phyloP scores from a whole-genome alignment of 2,113 vertebrate species.

The Paratilapia polleni region DNA sequence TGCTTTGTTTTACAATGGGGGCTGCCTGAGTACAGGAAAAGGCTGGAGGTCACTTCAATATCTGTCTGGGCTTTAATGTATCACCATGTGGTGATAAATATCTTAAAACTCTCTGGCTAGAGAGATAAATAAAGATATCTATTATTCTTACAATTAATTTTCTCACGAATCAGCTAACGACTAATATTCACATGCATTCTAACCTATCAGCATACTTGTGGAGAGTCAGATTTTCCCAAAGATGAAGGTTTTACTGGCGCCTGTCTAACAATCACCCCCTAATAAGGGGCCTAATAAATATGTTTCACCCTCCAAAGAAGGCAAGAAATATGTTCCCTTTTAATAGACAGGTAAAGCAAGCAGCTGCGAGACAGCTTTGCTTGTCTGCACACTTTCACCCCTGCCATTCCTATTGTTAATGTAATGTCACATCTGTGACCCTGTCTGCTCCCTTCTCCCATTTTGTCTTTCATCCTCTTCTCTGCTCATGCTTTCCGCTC shows the following conservation, averaged over 20 bases:
- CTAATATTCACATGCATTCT: background rate
- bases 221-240: conserved; percentile 11
- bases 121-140: background rate
- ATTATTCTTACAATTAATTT: background rate
- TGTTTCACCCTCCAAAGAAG: conserved; percentile 66
- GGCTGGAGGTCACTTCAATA: conserved; percentile 71
- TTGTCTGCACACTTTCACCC: conserved; percentile 77
- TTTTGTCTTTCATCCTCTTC: conserved; percentile 72
- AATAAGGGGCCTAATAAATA: conserved; percentile 76
- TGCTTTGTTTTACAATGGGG: conserved; percentile 71
- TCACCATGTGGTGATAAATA: conserved; percentile 25
- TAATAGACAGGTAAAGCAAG: conserved; percentile 82
- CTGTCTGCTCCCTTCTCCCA: conserved; percentile 71
- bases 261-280: conserved; percentile 62
- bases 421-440: conserved; percentile 81
- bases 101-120: conserved; percentile 13
- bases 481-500: conserved; percentile 75
- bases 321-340: conserved; percentile 76
- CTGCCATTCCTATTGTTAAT: conserved; percentile 68
- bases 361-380: conserved; percentile 80
- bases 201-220: background rate
- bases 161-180: background rate
- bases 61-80: conserved; percentile 64
- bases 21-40: conserved; percentile 63
- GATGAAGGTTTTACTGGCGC: conserved; percentile 62